Evolutionary conservation across 2,797 vertebrate genomes (phyloP).

Genomic region (Tragelaphus eurycerus): DNA sequence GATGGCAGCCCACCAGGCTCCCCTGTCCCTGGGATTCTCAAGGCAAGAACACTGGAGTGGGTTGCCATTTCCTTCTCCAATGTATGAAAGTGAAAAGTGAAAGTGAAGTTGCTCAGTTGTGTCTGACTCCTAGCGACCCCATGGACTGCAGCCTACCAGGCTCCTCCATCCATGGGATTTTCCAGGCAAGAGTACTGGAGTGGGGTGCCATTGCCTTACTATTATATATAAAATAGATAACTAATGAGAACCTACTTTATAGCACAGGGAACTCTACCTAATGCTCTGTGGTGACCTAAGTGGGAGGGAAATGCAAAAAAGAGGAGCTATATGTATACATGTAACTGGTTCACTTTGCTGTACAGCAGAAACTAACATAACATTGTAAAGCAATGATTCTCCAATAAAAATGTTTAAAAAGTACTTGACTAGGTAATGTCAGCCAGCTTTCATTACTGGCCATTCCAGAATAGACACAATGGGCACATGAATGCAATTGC

Average conservation of each 20-base stretch:
- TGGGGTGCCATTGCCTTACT: no score
- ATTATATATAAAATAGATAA: not conserved
- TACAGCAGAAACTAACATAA: not conserved
- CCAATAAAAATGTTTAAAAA: not conserved
- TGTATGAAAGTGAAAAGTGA: no score
- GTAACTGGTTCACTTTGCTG: not conserved
- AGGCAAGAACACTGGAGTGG: no score
- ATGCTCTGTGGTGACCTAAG: not conserved
- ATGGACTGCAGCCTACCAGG: no score
- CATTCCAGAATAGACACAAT: not conserved
- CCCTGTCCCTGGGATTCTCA: no score
- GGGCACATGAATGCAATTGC: not conserved
- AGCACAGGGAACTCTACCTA: not conserved
- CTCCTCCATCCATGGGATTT: no score
- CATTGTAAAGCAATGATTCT: not conserved
- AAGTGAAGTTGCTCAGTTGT: no score
- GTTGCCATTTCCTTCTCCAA: no score
- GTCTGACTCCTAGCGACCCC: no score
- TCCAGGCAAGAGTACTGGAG: no score
- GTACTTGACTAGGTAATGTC: not conserved
- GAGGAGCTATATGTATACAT: not conserved
- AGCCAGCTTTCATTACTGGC: not conserved
- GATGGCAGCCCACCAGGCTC: no score
- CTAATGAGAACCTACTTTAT: not conserved
- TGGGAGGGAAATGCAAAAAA: not conserved